Base-by-base conservation (phyloP, 2,888 invertebrate genomes). In the Volucella zonaria region DNA sequence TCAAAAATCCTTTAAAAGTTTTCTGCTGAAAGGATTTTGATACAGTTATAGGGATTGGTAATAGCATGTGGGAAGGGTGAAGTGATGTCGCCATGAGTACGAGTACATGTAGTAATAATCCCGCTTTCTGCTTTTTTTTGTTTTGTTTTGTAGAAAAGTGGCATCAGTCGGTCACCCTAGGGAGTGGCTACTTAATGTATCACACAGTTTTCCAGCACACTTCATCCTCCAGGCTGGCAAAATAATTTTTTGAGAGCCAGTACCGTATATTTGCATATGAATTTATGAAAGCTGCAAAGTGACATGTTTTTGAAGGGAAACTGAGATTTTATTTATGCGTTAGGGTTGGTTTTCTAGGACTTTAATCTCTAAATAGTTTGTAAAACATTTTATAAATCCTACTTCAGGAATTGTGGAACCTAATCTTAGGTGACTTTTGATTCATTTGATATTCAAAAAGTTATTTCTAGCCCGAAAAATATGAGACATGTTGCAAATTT, bases 51-150 rank as follows among this genome's bases (percentile, higher is more conserved):
- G 73, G 67, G 45, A 80, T 71, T 15, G 80, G 80, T 76, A 61
- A 51, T 56, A 47, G 64, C 74, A 62, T 66, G 66, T 47, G 58
- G 43, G 58, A 31, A 61, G 64, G 66, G 79, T 47, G 23, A 59
- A 40, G 51, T 59, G 31, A 64, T 80, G 66, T 61, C 14, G 47
- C 18, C 31, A 31, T 31, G 31, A 31, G 6, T 70, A 83, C 75
- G 23, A 23, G 23, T 70, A 83, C 80, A 80, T 76, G 66, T 47
- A 71, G 67, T 76, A 70, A 75, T 52, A 83, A 80, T 71, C 75
- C 74, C 75, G 61, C 56, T 74, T 54, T 38, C 14, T 9, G 2
- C 38, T 18, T n/a, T 51, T 49, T 43, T 66, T 59, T 18, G 31
- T 49, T 11, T 15, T 15, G 12, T 6, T 10, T 51, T 8, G 12